Percentiles rank a stretch among this genome's conserved stretches.
These are phyloP conservation scores for Deilephila elpenor DNA, from an alignment of 2,888 invertebrate genomes.

Conservation along the genomic window DNA sequence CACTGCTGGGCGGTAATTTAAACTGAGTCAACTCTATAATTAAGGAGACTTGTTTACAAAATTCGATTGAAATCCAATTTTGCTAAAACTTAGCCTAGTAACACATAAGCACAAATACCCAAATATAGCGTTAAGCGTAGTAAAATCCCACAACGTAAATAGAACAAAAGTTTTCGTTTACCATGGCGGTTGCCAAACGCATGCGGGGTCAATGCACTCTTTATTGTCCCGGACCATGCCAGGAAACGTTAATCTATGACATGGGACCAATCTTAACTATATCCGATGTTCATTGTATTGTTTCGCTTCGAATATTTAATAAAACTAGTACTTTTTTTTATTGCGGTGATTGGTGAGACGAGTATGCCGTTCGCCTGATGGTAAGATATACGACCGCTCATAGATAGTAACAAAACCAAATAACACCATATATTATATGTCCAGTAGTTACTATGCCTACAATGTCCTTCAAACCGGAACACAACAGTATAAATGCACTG, in stretches of 20 bases:
- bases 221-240: background rate
- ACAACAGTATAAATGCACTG: too few relatives aligned
- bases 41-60: too few relatives aligned
- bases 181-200: conserved; percentile 21
- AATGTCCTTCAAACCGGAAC: too few relatives aligned
- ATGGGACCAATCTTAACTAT: background rate
- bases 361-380: too few relatives aligned
- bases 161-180: conserved; percentile 4
- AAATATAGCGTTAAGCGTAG: background rate
- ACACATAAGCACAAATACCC: conserved; percentile 8
- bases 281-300: background rate
- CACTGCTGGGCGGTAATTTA: background rate
- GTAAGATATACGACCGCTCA: too few relatives aligned
- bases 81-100: background rate
- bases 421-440: too few relatives aligned
- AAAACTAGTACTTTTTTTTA: too few relatives aligned
- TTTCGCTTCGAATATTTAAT: background rate
- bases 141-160: background rate
- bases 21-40: background rate
- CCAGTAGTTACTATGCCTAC: too few relatives aligned
- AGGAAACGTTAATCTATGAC: conserved; percentile 18
- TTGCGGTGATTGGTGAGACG: too few relatives aligned
- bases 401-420: too few relatives aligned
- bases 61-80: background rate
- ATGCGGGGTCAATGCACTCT: conserved; percentile 19